Percentiles rank a stretch among this genome's conserved stretches.
These are phyloP conservation scores for Phalacrocorax brasilianus DNA, from an alignment of 2,113 vertebrate genomes.

Conservation along the genomic window DNA sequence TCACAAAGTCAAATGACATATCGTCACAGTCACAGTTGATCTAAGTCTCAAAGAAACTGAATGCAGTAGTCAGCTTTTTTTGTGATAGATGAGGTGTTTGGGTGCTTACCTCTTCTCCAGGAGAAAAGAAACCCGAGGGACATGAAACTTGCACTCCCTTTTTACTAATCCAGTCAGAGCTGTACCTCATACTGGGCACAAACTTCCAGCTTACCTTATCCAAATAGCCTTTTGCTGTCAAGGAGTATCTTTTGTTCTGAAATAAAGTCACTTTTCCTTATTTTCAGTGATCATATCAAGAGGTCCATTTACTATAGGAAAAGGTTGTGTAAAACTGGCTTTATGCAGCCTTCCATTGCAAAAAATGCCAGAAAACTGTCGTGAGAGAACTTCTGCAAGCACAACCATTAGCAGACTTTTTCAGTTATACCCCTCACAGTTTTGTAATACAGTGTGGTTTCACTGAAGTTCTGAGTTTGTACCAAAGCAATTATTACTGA, in stretches of 20 bases:
- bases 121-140: background rate
- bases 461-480: background rate
- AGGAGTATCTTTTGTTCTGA: background rate
- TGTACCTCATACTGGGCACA: background rate
- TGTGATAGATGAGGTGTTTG: conserved; percentile 12
- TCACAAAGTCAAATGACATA: conserved; percentile 50
- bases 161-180: background rate
- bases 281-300: background rate
- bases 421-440: background rate
- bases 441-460: background rate
- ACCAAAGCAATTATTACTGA: background rate
- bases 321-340: background rate
- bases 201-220: background rate
- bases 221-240: background rate
- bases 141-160: background rate
- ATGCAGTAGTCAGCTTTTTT: background rate
- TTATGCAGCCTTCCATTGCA: background rate
- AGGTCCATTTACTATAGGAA: background rate
- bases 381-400: background rate
- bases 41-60: conserved; percentile 45
- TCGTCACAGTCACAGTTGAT: conserved; percentile 15
- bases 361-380: background rate
- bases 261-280: background rate
- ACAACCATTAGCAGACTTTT: background rate
- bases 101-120: background rate